phyloP scores from a whole-genome alignment of 2,888 invertebrate genomes.

The Chymomyza caudatula region DNA sequence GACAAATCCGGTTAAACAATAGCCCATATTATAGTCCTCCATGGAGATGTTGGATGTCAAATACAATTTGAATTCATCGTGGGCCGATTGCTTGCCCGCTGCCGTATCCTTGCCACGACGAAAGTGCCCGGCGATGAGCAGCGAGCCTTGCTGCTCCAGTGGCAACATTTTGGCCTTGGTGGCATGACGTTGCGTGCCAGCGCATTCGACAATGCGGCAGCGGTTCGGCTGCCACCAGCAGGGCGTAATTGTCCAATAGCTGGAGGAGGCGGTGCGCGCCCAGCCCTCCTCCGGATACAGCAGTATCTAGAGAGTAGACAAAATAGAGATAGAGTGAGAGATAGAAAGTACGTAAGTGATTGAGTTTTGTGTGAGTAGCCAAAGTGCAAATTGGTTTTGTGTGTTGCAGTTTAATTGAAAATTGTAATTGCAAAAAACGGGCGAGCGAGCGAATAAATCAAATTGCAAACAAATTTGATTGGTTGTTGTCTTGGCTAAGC shows the following conservation, averaged over 20 bases:
- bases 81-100: conserved; percentile 29
- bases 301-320: conserved; percentile 81
- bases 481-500: background rate
- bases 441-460: conserved; percentile 33
- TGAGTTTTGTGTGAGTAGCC: conserved; percentile 37
- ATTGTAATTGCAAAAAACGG: conserved; percentile 57
- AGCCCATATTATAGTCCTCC: conserved; percentile 93
- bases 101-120: conserved; percentile 36
- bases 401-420: conserved; percentile 70
- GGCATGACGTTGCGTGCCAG: conserved; percentile 81
- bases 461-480: conserved; percentile 42
- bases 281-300: conserved; percentile 93
- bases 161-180: conserved; percentile 89
- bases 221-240: conserved; percentile 91
- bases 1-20: conserved; percentile 91
- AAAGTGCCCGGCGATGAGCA: conserved; percentile 86
- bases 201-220: conserved; percentile 91
- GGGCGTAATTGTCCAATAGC: conserved; percentile 91
- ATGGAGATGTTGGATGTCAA: conserved; percentile 91
- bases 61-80: conserved; percentile 86
- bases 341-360: conserved; percentile 4
- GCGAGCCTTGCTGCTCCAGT: conserved; percentile 85
- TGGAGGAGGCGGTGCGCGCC: conserved; percentile 91
- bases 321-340: background rate
- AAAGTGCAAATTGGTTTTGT: conserved; percentile 65